Base-by-base conservation (phyloP, 2,797 vertebrate genomes). In the Falco rusticolus region DNA sequence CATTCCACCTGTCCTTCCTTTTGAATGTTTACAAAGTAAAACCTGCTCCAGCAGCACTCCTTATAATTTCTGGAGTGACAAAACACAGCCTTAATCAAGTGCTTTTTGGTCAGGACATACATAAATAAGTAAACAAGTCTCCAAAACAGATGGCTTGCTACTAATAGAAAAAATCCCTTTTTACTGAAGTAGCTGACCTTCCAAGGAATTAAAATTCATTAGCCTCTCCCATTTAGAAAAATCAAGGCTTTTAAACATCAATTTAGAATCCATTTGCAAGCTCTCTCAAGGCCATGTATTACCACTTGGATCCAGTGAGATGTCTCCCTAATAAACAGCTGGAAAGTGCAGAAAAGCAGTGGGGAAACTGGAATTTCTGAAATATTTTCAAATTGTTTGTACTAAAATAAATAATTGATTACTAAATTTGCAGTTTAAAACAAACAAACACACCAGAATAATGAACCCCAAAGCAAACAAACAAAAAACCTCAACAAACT, bases 121-220 rank as follows among this genome's bases (percentile, higher is more conserved):
- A 22, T 13, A 66, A 84, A 37, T 82, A 69, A 64, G 26, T 63
- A 88, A 76, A 85, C 65, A 76, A 79, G 48, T 28, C 60, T 75
- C 51, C 3, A 31, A 97, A 92, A 19, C 56, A 87, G 61, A 51
- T 84, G 90, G 96, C 79, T 90, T 65, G 41, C 16, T 94, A 75
- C 80, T 95, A 97, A 97, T 96, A 97, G 97, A 98, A 98, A 95
- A 95, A 93, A 95, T 76, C 81, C 84, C 29, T 97, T 93, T 93
- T 97, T 96, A 94, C 53, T 97, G 87, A 92, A 97, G 97, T 96
- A 96, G 87, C 76, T 94, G 95, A 74, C 94, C 94, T 97, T 98
- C 93, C 64, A 96, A 96, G 92, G 87, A 91, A 97, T 96, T 96
- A 95, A 90, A 85, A 45, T 31, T 91, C 81, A 91, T 96, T 95